Evolutionary conservation across 2,797 vertebrate species (phyloP), one percentile per base, ranked within the genome.

Genomic region (Masticophis lateralis): DNA sequence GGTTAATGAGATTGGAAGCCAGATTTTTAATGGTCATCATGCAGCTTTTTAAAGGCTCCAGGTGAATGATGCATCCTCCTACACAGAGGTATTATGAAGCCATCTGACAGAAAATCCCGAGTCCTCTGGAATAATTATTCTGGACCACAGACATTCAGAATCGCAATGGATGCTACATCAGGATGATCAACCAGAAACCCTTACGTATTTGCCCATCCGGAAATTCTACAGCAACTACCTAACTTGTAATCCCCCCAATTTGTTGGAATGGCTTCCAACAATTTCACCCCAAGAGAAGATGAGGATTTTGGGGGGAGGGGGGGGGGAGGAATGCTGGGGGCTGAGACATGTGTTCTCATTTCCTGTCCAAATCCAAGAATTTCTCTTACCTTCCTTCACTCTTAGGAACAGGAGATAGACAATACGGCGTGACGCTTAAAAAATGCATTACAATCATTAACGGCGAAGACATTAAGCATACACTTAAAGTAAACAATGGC

Each of bases 401-500:
- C 74, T 96, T 66, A 93, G 87, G 92, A 88, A 5, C 86, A 51
- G 63, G 94, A 94, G 74, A 88, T 0, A 47, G 93, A 93, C 32
- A 90, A 90, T 53, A 69, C 37, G 28, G 53, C 12, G 7, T n/a
- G 90, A 87, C 88, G 83, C 87, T 90, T 94, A 12, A 89, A 89
- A 56, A 11, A 91, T 2, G 5, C 89, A 69, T n/a, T 89, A 91
- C n/a, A 92, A 90, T 1, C 79, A 25, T 94, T 12, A 86, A 93
- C 93, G 51, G 90, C 37, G 91, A 18, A 94, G 43, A 88, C 37
- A 89, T 91, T 95, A 91, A 93, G 92, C 53, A 79, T 83, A 59
- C 3, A 69, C 93, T 86, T n/a, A 61, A 91, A 91, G 92, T 92
- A 0, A 95, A 93, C 90, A 95, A 95, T 90, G 11, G 57, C 0